phyloP scores from a whole-genome alignment of 2,888 invertebrate species.

The Exocentrus adspersus region DNA sequence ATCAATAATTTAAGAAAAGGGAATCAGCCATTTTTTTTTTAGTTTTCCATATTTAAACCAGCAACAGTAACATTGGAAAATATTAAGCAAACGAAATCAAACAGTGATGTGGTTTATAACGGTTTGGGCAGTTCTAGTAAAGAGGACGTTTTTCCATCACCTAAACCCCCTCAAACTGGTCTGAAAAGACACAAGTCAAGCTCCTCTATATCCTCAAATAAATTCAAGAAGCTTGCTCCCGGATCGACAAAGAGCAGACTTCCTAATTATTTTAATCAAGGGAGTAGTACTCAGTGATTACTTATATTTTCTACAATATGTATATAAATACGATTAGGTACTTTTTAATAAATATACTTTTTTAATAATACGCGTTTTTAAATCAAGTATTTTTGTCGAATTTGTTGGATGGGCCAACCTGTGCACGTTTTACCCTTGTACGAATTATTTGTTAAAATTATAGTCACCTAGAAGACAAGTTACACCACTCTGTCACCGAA shows the following conservation, averaged over 20 bases:
- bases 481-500: no score
- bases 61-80: slow-evolving; percentile 8
- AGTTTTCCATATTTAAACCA: slow-evolving; percentile 41
- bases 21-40: slow-evolving; percentile 22
- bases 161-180: slow-evolving; percentile 29
- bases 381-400: no score
- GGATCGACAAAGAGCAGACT: neutral
- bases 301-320: no score
- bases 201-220: slow-evolving; percentile 42
- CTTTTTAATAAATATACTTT: no score
- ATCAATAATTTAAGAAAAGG: no score
- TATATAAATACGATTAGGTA: no score
- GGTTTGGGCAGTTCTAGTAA: slow-evolving; percentile 70
- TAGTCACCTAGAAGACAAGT: no score
- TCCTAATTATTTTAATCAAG: slow-evolving; percentile 12
- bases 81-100: slow-evolving; percentile 6
- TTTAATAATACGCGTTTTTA: no score
- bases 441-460: no score
- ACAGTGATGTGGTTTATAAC: slow-evolving; percentile 61
- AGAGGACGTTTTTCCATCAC: slow-evolving; percentile 64
- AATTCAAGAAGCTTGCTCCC: slow-evolving; percentile 53
- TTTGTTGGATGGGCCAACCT: no score
- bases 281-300: slow-evolving; percentile 9
- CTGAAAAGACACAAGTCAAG: slow-evolving; percentile 42
- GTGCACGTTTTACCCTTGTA: neutral